These are phyloP conservation scores for Meles meles DNA, from an alignment of 2,113 vertebrate genomes.

Conservation along the genomic window DNA sequence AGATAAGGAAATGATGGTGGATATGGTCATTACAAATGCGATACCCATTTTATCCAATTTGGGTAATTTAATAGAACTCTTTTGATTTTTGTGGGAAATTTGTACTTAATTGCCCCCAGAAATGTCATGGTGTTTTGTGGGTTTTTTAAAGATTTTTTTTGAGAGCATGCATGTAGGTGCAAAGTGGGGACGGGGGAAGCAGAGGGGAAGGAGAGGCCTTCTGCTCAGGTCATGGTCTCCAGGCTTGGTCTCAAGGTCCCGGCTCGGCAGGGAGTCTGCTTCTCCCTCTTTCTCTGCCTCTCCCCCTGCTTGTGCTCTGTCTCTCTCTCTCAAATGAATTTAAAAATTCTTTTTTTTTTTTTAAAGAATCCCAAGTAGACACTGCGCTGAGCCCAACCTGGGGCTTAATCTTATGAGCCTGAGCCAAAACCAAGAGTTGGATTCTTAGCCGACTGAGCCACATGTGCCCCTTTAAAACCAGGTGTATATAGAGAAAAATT, in stretches of 20 bases:
- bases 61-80: neutral
- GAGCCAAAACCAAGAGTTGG: no score
- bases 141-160: neutral
- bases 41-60: neutral
- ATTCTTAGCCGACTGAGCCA: no score
- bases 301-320: no score
- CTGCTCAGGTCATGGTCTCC: no score
- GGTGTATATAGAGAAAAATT: neutral
- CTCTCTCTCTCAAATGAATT: no score
- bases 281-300: no score
- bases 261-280: no score
- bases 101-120: neutral
- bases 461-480: neutral
- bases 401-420: no score
- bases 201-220: neutral
- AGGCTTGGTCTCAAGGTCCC: no score
- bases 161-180: neutral
- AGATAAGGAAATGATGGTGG: neutral
- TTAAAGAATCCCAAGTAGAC: no score
- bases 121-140: neutral
- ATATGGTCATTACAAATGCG: neutral
- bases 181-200: neutral
- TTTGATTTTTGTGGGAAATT: neutral
- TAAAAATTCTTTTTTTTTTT: no score
- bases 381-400: no score